A percentile compares a stretch with the other conserved stretches of the same genome.
Conservation (phyloP, 2,888 invertebrate genomes). For the Athalia rosae region DNA sequence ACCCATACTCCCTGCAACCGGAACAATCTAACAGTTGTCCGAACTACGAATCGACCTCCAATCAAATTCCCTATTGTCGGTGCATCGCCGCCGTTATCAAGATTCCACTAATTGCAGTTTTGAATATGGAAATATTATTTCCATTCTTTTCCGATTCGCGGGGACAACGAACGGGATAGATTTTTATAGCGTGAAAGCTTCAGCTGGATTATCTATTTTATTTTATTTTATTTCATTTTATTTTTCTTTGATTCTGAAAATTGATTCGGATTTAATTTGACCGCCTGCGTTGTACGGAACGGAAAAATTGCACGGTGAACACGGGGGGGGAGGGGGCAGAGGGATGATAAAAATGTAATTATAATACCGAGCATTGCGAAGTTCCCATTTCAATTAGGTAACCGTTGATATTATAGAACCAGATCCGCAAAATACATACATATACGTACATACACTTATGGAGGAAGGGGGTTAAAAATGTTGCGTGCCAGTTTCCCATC, state of each 20-base stretch:
- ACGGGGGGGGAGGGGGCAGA: not conserved
- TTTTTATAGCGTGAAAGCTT: too few species aligned
- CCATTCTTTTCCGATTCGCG: too few species aligned
- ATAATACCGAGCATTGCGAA: not conserved
- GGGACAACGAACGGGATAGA: too few species aligned
- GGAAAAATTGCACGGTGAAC: not conserved
- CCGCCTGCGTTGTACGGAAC: not conserved
- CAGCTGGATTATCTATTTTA: too few species aligned
- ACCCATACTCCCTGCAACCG: not conserved
- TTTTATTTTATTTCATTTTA: too few species aligned
- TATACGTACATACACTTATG: not conserved
- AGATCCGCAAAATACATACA: not conserved
- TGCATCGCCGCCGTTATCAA: not conserved
- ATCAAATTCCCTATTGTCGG: not conserved
- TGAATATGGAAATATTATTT: too few species aligned
- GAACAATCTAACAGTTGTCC: not conserved
- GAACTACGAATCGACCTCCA: not conserved
- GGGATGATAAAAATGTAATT: slow-evolving; percentile 23
- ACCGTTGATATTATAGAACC: not conserved
- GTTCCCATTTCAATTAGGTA: slow-evolving; percentile 32
- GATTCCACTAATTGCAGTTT: not conserved
- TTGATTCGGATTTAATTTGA: not conserved
- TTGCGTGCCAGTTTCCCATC: slow-evolving; percentile 20
- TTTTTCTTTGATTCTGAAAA: not conserved
- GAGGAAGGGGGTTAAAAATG: not conserved